Evolutionary conservation across 2,113 vertebrate species (phyloP), one percentile per base, ranked within the genome.

Genomic region (Ailurus styani): DNA sequence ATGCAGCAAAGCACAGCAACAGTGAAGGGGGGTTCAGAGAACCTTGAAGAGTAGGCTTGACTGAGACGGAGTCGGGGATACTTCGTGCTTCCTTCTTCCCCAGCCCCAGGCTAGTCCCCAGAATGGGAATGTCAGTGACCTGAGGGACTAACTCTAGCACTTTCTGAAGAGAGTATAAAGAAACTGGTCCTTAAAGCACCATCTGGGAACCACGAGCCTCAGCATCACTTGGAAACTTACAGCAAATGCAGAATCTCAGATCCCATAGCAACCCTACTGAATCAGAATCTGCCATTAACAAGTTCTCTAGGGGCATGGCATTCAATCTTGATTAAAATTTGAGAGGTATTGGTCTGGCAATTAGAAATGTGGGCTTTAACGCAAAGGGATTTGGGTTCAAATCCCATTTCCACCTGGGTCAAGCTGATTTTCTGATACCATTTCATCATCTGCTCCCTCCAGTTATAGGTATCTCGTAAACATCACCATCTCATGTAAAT

Each of bases 341-440:
- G 42, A 40, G 50, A 91, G 42, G 12, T 50, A 12, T 18, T 34
- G 31, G 15, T 31, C 8, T 2, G 7, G 7, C n/a, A 6, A 8
- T 85, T 91, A 91, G 52, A 87, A 73, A 57, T n/a, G 29, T 9
- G 57, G 23, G 12, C 34, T 86, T 91, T 93, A 57, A 72, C 40
- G n/a, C 34, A 72, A 29, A 27, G 11, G 34, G 27, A 23, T 57
- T 52, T 92, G 60, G n/a, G 47, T 55, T 96, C 57, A 64, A 57
- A 50, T 62, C 11, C 45, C 27, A 5, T 1, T 40, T 60, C 54
- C 40, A 50, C 45, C 29, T 25, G 27, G 20, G 31, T 40, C 52
- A 87, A 92, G 42, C 73, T 57, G 9, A n/a, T 40, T 68, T 55
- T 77, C 75, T 52, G 37, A 62, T 50, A 31, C 72, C 7, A 0